Base-by-base conservation (phyloP, 2,797 vertebrate genomes). In the Eleutherodactylus coqui region DNA sequence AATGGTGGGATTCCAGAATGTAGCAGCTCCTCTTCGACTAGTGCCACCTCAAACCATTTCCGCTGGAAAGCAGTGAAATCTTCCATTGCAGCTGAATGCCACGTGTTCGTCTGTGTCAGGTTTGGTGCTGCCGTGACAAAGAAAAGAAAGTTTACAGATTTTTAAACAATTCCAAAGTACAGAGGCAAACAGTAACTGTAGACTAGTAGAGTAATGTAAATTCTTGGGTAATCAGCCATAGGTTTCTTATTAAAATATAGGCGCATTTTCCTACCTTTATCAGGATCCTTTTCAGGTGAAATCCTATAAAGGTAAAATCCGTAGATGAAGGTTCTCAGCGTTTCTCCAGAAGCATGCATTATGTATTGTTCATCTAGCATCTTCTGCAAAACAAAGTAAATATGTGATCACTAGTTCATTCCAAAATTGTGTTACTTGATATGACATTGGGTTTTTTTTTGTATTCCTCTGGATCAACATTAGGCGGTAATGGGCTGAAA, bases 301-400 rank as follows among this genome's bases (percentile, higher is more conserved):
- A 98, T 97, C 91, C 96, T 96, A 94, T 99, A 99, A 92, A 99
- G 96, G 92, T 99, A 98, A 94, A 99, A 99, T 53, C 98, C 98
- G 0, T 99, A 99, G 88, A 99, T 94, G 51, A 99, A 99, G 29
- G 94, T 97, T 69, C 97, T 94, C 93, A 98, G 95, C 41, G 96
- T 96, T 75, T 99, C 98, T 49, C 98, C 98, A 24, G 98, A 99
- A 0, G 97, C 97, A 0, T 99, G 98, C 0, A 93, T 89, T 88
- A 99, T 97, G 89, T 98, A 92, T 69, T 97, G 96, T 79, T 99
- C 98, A 75, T 99, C 98, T 88, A 99, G 93, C 97, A 99, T 98
- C 94, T 99, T 99, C 98, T 99, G 90, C 83, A 92, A 2, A 85
- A 76, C 88, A 90, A 29, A 1, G 16, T 58, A 29, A 13, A 60